Conservation (phyloP, 53 echinoderm and acorn worm species). For the Patiria pectinifera region DNA sequence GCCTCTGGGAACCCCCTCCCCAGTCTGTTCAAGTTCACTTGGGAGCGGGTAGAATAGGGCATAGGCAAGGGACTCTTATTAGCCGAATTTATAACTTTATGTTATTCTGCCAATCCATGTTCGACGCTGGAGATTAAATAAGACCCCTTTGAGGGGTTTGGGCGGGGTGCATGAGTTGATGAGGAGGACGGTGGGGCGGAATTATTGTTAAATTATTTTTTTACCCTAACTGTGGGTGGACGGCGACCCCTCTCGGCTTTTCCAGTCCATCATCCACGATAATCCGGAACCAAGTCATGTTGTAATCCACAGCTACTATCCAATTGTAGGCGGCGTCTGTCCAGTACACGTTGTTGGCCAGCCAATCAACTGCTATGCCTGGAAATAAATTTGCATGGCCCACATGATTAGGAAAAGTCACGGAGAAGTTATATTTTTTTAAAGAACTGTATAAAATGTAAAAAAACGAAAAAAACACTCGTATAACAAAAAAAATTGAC, state of each 20-base stretch:
- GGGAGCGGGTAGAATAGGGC: no score
- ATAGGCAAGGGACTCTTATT: no score
- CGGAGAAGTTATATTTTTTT: no score
- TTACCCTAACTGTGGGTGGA: slow-evolving; percentile 90
- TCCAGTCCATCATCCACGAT: slow-evolving; percentile 81
- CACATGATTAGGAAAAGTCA: no score
- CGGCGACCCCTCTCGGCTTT: slow-evolving; percentile 84
- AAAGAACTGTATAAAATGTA: no score
- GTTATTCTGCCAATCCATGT: no score
- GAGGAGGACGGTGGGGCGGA: neutral
- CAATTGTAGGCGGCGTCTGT: slow-evolving; percentile 84
- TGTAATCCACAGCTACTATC: slow-evolving; percentile 86
- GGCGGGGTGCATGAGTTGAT: neutral
- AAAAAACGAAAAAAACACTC: no score
- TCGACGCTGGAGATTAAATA: neutral
- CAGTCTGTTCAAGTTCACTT: no score
- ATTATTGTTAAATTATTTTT: neutral
- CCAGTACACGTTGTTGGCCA: slow-evolving; percentile 91
- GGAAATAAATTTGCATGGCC: neutral
- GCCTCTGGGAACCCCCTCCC: no score
- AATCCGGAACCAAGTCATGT: slow-evolving; percentile 62
- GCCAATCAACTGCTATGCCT: slow-evolving; percentile 98
- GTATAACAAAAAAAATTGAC: no score
- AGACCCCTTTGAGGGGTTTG: neutral
- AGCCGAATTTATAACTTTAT: no score